A percentile compares a stretch with the other conserved stretches of the same genome.
Conservation (phyloP, 2,113 vertebrate species). For the Synodontis membranacea region DNA sequence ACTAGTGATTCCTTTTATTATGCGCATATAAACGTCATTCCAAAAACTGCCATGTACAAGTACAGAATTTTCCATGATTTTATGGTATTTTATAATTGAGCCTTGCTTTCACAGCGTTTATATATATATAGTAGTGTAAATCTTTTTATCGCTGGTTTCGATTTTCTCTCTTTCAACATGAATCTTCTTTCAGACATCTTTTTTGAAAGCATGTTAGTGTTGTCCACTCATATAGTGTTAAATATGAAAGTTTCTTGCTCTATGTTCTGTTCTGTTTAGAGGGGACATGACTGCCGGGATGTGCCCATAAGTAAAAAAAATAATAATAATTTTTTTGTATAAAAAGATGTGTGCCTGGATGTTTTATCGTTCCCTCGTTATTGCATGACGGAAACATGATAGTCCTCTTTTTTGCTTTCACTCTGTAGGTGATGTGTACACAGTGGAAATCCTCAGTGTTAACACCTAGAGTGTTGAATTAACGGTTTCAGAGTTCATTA, state of each 20-base stretch:
- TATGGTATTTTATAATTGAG: slow-evolving; percentile 37
- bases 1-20: slow-evolving; percentile 42
- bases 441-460: no score
- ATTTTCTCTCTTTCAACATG: slow-evolving; percentile 50
- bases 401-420: slow-evolving; percentile 78
- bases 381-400: slow-evolving; percentile 91
- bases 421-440: slow-evolving; percentile 90
- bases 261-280: slow-evolving; percentile 74
- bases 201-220: slow-evolving; percentile 74
- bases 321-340: slow-evolving; percentile 72
- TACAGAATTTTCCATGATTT: slow-evolving; percentile 37
- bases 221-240: slow-evolving; percentile 74
- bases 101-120: slow-evolving; percentile 45
- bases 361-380: slow-evolving; percentile 88
- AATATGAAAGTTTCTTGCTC: slow-evolving; percentile 71
- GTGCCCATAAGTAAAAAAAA: slow-evolving; percentile 64
- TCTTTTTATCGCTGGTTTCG: slow-evolving; percentile 22
- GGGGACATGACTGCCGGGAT: slow-evolving; percentile 70
- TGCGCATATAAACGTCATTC: slow-evolving; percentile 20
- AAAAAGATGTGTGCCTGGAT: slow-evolving; percentile 82
- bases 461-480: no score
- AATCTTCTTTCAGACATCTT: slow-evolving; percentile 61
- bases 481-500: no score
- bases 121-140: slow-evolving; percentile 31
- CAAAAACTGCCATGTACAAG: slow-evolving; percentile 31